These are phyloP conservation scores for Sciurus niger DNA, from an alignment of 2,113 vertebrate genomes.

Conservation along the genomic window DNA sequence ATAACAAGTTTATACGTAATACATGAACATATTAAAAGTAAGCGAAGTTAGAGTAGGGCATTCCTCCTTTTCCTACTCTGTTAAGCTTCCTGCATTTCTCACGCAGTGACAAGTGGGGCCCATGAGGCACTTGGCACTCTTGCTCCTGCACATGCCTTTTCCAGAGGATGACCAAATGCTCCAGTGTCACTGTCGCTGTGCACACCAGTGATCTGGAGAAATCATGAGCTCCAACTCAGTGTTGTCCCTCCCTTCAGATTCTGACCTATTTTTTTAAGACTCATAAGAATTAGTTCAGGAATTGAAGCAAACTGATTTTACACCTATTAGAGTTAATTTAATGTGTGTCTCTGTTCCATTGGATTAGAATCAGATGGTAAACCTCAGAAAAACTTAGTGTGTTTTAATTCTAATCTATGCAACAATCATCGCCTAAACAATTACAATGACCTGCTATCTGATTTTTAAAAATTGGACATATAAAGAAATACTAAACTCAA, in stretches of 20 bases:
- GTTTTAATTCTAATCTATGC: conserved; percentile 37
- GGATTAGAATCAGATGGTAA: conserved; percentile 35
- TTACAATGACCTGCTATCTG: background rate
- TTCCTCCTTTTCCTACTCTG: background rate
- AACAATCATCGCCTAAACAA: conserved; percentile 31
- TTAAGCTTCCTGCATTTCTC: background rate
- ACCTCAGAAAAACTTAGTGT: background rate
- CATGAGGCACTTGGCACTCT: background rate
- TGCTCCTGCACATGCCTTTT: rapidly evolving
- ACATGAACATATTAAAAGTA: background rate
- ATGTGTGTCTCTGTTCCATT: background rate
- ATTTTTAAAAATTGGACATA: background rate
- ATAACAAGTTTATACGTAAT: background rate
- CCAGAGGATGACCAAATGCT: background rate
- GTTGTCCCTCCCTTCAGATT: background rate
- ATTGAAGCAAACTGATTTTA: conserved; percentile 35
- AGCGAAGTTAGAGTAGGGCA: background rate
- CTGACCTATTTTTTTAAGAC: background rate
- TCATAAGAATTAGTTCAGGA: conserved; percentile 22
- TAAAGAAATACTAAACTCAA: conserved; percentile 33
- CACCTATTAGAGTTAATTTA: background rate
- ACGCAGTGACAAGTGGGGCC: background rate
- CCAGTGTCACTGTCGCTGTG: background rate
- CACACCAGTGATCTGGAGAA: background rate
- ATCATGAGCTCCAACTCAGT: background rate